Percentiles rank a stretch among this genome's conserved stretches.
Evolutionary conservation across 2,113 vertebrate species (phyloP).

Genomic region (Dasyornis broadbenti): DNA sequence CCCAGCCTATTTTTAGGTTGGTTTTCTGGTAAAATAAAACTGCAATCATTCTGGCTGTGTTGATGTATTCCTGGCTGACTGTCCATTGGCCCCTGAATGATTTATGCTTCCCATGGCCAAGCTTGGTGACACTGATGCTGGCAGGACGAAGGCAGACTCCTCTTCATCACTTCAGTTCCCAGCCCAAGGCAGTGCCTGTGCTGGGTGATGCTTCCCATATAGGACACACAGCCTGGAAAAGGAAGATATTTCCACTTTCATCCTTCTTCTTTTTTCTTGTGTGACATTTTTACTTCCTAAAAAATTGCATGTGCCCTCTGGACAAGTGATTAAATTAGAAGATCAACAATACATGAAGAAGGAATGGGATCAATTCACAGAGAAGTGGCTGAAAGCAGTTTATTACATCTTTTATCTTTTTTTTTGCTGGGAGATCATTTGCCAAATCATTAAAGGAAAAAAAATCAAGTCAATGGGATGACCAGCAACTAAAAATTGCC

Average conservation of each 20-base stretch:
- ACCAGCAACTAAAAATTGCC: neutral
- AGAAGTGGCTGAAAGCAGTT: neutral
- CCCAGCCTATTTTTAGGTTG: neutral
- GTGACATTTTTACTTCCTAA: slow-evolving; percentile 28
- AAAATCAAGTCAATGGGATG: neutral
- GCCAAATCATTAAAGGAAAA: neutral
- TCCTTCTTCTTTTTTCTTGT: neutral
- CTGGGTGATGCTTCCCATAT: neutral
- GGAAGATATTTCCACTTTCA: neutral
- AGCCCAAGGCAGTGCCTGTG: neutral
- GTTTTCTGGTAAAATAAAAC: neutral
- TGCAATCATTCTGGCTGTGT: neutral
- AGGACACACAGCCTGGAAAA: neutral
- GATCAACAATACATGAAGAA: slow-evolving; percentile 24
- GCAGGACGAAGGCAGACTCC: neutral
- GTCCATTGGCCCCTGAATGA: neutral
- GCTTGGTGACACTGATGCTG: neutral
- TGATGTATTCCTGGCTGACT: neutral
- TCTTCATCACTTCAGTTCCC: neutral
- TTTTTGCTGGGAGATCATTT: neutral
- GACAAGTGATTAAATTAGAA: slow-evolving; percentile 44
- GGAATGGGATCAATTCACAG: neutral
- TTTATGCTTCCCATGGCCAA: neutral
- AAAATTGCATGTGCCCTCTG: neutral
- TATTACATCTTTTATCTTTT: neutral